Conservation (phyloP, 1,140 invertebrate genomes). For the Lutraria rhynchaena region DNA sequence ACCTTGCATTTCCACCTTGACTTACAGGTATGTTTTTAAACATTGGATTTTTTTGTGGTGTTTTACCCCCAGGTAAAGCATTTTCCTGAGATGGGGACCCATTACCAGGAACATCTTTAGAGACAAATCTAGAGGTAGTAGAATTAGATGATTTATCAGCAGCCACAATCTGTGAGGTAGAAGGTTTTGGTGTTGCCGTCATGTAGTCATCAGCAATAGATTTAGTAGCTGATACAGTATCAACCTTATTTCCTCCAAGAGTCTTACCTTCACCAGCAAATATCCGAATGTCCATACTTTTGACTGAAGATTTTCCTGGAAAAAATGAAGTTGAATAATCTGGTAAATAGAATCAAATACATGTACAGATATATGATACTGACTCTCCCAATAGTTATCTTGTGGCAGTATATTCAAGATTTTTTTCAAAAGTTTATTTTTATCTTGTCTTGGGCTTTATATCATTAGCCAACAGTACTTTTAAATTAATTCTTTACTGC, state of each 20-base stretch:
- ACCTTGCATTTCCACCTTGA: conserved; percentile 27
- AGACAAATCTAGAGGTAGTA: neutral
- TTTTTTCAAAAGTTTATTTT: too few species aligned
- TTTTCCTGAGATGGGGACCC: neutral
- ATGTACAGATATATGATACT: too few species aligned
- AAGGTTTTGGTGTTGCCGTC: neutral
- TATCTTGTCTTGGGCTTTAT: too few species aligned
- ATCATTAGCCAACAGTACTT: too few species aligned
- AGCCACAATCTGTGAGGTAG: neutral
- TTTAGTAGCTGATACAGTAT: neutral
- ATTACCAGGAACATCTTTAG: neutral
- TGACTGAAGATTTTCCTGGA: conserved; percentile 40
- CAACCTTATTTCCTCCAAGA: conserved; percentile 4
- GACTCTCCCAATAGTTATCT: too few species aligned
- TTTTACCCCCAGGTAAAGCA: conserved; percentile 22
- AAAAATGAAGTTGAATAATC: too few species aligned
- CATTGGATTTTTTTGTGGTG: conserved; percentile 21
- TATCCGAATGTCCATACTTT: conserved; percentile 58
- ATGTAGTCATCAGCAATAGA: neutral
- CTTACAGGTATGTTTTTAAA: conserved; percentile 54
- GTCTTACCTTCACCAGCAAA: conserved; percentile 57
- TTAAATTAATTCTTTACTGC: too few species aligned
- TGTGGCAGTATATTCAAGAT: too few species aligned
- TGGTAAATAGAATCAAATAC: too few species aligned
- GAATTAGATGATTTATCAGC: neutral